Conservation (phyloP, 92 coral and sea anemone species). For the Porites cylindrica region DNA sequence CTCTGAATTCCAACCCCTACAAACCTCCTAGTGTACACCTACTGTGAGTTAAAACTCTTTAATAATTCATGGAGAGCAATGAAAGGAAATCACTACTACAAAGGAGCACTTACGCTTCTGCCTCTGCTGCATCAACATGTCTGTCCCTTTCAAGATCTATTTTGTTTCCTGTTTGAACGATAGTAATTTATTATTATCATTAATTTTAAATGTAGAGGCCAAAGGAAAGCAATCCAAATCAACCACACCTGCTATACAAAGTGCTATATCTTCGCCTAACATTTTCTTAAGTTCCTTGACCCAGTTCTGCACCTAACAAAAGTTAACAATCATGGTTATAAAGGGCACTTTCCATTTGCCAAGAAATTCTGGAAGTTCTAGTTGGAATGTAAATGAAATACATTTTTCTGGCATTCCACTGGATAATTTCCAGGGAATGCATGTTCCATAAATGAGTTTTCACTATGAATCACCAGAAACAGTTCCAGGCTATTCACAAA, state of each 20-base stretch:
- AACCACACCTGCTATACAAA: constrained; percentile 94
- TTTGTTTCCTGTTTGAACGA: constrained; percentile 83
- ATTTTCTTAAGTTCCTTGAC: constrained; percentile 96
- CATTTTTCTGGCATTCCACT: too few species aligned
- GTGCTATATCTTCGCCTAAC: constrained; percentile 97
- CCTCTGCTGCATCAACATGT: constrained; percentile 97
- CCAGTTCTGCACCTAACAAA: constrained; percentile 94
- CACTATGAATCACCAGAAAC: too few species aligned
- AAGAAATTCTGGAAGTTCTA: too few species aligned
- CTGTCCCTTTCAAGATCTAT: constrained; percentile 99
- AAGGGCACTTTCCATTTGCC: too few species aligned
- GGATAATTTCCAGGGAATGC: too few species aligned
- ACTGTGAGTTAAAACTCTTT: background rate
- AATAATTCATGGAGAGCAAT: background rate
- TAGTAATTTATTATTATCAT: background rate
- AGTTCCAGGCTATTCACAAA: too few species aligned
- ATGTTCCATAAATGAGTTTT: too few species aligned
- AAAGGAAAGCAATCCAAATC: background rate
- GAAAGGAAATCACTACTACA: too few species aligned
- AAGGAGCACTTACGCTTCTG: constrained; percentile 87
- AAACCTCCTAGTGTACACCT: background rate
- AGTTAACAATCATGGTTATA: background rate
- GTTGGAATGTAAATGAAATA: too few species aligned
- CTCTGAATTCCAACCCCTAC: background rate
- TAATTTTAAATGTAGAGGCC: background rate